Conservation (phyloP, 2,113 vertebrate species). For the Hyla sarda region DNA sequence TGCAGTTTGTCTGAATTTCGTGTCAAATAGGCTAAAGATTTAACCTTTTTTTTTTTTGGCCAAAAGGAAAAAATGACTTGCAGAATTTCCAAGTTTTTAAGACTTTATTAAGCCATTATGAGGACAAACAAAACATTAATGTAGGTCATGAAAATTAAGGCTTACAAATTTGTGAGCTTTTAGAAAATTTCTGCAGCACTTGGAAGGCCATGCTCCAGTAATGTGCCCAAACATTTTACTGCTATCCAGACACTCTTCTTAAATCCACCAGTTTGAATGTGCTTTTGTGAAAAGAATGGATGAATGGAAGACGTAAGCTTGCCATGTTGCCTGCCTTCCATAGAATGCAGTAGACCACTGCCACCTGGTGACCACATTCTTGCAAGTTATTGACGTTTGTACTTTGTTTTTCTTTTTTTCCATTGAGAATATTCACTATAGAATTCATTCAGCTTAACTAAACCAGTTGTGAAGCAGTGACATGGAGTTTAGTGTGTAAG, state of each 20-base stretch:
- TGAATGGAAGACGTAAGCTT: background rate
- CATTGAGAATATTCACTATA: background rate
- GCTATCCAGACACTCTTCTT: background rate
- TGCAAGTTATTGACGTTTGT: background rate
- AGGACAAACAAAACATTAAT: no score
- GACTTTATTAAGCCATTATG: no score
- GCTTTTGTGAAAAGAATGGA: background rate
- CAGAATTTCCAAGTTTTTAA: no score
- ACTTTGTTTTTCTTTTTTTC: no score
- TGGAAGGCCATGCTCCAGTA: background rate
- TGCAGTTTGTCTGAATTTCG: no score
- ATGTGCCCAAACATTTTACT: background rate
- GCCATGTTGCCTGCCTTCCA: background rate
- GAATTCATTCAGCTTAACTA: background rate
- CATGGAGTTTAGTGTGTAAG: background rate
- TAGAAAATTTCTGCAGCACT: no score
- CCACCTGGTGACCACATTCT: slow-evolving; percentile 11
- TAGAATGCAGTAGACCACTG: slow-evolving; percentile 3
- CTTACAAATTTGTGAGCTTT: no score
- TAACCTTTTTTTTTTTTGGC: no score
- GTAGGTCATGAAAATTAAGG: no score
- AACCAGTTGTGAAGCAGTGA: background rate
- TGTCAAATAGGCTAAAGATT: no score
- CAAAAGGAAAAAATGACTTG: no score
- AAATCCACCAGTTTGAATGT: background rate